Percentiles rank a stretch among this genome's conserved stretches.
phyloP scores from a whole-genome alignment of 2,797 vertebrate genomes.

The Centropyge bicolor region DNA sequence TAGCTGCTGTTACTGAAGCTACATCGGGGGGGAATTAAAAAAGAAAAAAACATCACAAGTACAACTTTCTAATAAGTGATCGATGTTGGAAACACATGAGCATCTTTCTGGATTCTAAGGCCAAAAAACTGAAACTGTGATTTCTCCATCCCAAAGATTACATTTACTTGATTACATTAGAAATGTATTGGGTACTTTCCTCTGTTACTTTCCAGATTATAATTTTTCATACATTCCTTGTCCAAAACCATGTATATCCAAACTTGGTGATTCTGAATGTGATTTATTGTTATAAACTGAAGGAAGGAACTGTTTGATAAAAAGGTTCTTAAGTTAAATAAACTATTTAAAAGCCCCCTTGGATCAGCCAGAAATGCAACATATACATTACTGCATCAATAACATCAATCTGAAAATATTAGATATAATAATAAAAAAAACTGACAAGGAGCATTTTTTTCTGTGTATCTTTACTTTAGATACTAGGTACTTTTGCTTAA shows the following conservation, averaged over 20 bases:
- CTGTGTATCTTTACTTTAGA: no score
- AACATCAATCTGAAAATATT: background rate
- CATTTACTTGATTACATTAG: background rate
- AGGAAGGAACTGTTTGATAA: no score
- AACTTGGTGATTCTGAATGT: no score
- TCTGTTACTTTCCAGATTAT: background rate
- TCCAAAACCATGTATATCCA: no score
- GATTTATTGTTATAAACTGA: no score
- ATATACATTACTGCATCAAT: background rate
- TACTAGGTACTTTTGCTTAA: background rate
- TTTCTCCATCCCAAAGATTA: background rate
- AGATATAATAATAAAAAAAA: background rate
- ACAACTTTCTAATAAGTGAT: slow-evolving; percentile 12
- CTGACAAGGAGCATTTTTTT: no score
- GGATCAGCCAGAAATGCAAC: background rate
- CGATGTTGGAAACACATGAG: background rate
- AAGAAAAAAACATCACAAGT: background rate
- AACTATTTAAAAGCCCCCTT: no score
- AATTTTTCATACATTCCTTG: no score
- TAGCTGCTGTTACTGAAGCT: background rate
- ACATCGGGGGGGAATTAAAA: background rate
- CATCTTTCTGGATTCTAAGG: background rate
- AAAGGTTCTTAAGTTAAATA: no score
- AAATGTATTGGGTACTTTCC: background rate
- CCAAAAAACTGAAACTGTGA: background rate